Conservation (phyloP, 2,113 vertebrate species). For the Puma concolor region DNA sequence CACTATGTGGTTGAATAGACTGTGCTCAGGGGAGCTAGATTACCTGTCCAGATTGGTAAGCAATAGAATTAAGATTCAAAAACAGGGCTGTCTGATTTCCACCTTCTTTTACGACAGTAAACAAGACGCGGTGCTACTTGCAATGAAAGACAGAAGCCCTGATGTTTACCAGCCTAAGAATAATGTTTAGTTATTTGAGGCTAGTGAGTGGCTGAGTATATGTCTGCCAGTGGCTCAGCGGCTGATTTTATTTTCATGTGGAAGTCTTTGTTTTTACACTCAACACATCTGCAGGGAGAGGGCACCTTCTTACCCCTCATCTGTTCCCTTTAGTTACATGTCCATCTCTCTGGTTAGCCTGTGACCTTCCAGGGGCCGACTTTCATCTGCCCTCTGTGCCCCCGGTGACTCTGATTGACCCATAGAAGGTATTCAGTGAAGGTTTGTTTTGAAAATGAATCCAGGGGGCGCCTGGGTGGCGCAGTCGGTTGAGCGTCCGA, state of each 20-base stretch:
- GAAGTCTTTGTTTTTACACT: not conserved
- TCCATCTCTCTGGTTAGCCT: accelerated
- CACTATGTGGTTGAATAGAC: no score
- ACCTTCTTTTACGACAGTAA: not conserved
- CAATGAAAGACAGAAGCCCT: not conserved
- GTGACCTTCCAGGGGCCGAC: not conserved
- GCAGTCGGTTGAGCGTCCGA: no score
- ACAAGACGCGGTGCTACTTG: not conserved
- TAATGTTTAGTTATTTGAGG: conserved; percentile 9
- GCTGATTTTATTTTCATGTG: conserved; percentile 7
- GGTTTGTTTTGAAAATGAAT: not conserved
- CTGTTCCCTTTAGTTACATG: not conserved
- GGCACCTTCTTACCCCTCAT: not conserved
- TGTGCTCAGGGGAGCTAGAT: not conserved
- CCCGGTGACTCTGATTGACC: not conserved
- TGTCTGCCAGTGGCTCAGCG: not conserved
- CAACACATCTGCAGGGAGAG: not conserved
- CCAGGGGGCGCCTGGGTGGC: no score
- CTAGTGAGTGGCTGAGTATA: conserved; percentile 30
- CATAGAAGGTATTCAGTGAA: not conserved
- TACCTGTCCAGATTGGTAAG: not conserved
- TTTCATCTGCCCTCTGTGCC: not conserved
- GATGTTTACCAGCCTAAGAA: not conserved
- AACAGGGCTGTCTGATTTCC: not conserved
- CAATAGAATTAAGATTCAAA: not conserved